Percentiles rank a stretch among this genome's conserved stretches.
phyloP scores from a whole-genome alignment of 1,140 invertebrate genomes.

The Thaumatotibia leucotreta region DNA sequence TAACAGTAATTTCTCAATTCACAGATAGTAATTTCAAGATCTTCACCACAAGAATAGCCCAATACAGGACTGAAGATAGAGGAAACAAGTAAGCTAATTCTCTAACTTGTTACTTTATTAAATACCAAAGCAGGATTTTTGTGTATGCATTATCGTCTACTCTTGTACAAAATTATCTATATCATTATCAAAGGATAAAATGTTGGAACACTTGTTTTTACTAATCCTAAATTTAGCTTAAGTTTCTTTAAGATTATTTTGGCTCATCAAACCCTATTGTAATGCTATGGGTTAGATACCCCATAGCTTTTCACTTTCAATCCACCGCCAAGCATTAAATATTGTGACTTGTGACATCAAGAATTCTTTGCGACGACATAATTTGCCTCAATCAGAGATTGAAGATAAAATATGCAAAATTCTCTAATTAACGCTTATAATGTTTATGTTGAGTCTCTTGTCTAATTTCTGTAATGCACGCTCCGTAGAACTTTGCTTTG shows the following conservation, averaged over 20 bases:
- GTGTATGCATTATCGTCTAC: too few species aligned
- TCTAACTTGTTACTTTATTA: not conserved
- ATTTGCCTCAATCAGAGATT: not conserved
- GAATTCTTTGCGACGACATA: not conserved
- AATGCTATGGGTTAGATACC: too few species aligned
- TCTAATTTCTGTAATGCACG: conserved; percentile 17
- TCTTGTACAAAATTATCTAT: not conserved
- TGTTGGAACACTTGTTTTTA: too few species aligned
- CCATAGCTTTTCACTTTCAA: too few species aligned
- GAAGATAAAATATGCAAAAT: conserved; percentile 12
- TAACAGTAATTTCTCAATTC: not conserved
- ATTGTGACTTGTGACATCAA: not conserved
- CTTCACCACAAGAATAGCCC: not conserved
- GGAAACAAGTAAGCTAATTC: conserved; percentile 20
- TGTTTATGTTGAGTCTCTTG: conserved; percentile 9
- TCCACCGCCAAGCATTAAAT: too few species aligned
- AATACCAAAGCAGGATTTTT: not conserved
- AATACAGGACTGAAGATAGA: conserved; percentile 2
- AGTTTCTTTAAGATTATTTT: too few species aligned
- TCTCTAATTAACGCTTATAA: conserved; percentile 8
- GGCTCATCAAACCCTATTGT: too few species aligned
- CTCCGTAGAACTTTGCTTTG: conserved; percentile 1
- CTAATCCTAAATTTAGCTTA: too few species aligned
- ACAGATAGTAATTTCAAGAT: conserved; percentile 1
- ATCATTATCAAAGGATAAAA: too few species aligned